phyloP scores from a whole-genome alignment of 1,140 invertebrate species.

The Anagrus nilaparvatae region DNA sequence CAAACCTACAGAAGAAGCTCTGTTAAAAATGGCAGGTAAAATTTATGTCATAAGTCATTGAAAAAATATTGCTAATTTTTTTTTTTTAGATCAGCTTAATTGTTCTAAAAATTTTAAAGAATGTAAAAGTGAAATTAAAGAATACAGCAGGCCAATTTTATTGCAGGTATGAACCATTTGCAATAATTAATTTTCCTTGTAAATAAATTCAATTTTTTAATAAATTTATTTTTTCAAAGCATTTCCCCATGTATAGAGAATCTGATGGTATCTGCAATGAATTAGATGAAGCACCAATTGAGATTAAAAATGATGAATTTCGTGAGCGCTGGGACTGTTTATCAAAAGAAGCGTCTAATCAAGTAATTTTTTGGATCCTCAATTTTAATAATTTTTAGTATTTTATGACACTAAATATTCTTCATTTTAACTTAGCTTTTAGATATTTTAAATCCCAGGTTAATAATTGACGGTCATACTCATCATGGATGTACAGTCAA shows the following conservation, averaged over 20 bases:
- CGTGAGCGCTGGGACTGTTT: conserved; percentile 80
- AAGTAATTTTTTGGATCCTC: conserved; percentile 37
- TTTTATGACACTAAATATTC: no score
- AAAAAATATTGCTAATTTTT: no score
- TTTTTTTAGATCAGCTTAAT: no score
- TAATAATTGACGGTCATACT: conserved; percentile 82
- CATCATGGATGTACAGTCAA: conserved; percentile 72
- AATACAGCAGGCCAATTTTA: conserved; percentile 62
- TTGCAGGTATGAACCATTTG: conserved; percentile 50
- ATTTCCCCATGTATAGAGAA: conserved; percentile 86
- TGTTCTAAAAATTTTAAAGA: conserved; percentile 50
- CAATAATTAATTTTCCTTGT: conserved; percentile 8
- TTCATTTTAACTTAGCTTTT: conserved; percentile 45
- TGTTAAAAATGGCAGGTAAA: conserved; percentile 65
- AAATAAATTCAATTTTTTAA: conserved; percentile 6
- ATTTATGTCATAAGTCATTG: no score
- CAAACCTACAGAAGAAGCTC: conserved; percentile 55
- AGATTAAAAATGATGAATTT: conserved; percentile 52
- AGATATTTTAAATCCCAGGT: conserved; percentile 65
- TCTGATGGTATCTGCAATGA: conserved; percentile 78
- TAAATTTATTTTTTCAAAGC: no score
- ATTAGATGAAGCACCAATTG: conserved; percentile 63
- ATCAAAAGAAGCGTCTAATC: conserved; percentile 71
- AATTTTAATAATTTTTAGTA: conserved; percentile 7
- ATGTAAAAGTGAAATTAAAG: conserved; percentile 44